Evolutionary conservation across 2,113 vertebrate genomes (phyloP).

Genomic region (Hydrolagus affinis): DNA sequence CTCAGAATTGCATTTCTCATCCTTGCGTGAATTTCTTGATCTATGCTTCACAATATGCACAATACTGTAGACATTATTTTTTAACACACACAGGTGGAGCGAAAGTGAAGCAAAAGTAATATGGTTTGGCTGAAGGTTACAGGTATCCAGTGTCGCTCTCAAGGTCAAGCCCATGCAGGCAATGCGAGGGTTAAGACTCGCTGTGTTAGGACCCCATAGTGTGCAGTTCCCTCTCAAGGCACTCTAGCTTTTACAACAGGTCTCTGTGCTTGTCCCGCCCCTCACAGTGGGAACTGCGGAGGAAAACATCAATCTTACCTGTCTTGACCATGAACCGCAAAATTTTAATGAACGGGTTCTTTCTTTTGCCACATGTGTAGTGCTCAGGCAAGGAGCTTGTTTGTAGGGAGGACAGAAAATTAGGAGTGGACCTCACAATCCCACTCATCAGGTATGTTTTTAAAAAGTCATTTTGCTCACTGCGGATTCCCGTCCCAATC

Average conservation of each 20-base stretch:
- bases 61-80: neutral
- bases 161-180: neutral
- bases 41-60: neutral
- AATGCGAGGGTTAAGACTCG: neutral
- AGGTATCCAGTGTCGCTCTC: neutral
- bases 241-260: slow-evolving; percentile 64
- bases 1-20: neutral
- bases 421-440: slow-evolving; percentile 32
- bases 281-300: slow-evolving; percentile 76
- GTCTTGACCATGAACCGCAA: slow-evolving; percentile 73
- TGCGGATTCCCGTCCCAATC: slow-evolving; percentile 37
- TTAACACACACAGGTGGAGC: slow-evolving; percentile 7
- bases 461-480: slow-evolving; percentile 28
- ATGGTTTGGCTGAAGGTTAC: neutral
- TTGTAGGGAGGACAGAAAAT: slow-evolving; percentile 39
- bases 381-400: slow-evolving; percentile 27
- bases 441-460: slow-evolving; percentile 25
- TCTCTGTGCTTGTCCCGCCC: slow-evolving; percentile 59
- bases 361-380: slow-evolving; percentile 43
- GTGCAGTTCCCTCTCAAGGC: slow-evolving; percentile 61
- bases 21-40: neutral
- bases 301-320: slow-evolving; percentile 96
- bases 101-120: neutral
- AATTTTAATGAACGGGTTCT: slow-evolving; percentile 69
- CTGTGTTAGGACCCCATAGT: slow-evolving; percentile 45